Conservation (phyloP, 2,888 invertebrate species). For the Nasonia oneida region DNA sequence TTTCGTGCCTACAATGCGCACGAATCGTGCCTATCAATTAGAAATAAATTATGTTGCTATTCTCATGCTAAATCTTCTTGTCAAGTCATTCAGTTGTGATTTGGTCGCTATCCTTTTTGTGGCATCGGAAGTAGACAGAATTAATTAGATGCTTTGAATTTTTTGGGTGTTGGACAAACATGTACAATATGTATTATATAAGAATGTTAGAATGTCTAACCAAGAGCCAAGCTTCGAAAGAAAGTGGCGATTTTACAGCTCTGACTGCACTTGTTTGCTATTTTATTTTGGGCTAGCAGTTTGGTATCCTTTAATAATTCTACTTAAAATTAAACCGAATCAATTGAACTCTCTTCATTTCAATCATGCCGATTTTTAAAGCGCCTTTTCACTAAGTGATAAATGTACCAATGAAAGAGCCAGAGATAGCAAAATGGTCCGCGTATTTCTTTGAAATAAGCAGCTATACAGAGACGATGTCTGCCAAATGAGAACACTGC, state of each 20-base stretch:
- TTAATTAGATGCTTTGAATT: neutral
- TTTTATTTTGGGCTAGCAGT: neutral
- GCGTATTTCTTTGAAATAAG: neutral
- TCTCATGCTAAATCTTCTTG: neutral
- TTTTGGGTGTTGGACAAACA: neutral
- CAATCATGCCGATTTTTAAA: neutral
- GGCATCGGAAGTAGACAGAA: neutral
- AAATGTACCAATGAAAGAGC: constrained; percentile 10
- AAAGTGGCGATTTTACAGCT: constrained; percentile 9
- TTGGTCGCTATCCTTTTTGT: neutral
- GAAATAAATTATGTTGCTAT: constrained; percentile 27
- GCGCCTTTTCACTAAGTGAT: neutral
- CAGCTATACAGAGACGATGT: neutral
- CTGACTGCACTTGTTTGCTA: constrained; percentile 6
- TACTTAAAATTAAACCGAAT: neutral
- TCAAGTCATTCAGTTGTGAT: neutral
- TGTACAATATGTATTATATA: constrained; percentile 28
- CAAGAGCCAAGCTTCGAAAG: neutral
- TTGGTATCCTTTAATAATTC: neutral
- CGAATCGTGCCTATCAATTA: constrained; percentile 21
- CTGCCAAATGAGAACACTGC: constrained; percentile 5
- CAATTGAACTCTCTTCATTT: neutral
- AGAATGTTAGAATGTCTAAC: constrained; percentile 10
- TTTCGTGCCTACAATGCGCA: neutral
- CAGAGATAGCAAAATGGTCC: neutral